Conservation (phyloP, 2,797 vertebrate species). For the Ispidina picta region DNA sequence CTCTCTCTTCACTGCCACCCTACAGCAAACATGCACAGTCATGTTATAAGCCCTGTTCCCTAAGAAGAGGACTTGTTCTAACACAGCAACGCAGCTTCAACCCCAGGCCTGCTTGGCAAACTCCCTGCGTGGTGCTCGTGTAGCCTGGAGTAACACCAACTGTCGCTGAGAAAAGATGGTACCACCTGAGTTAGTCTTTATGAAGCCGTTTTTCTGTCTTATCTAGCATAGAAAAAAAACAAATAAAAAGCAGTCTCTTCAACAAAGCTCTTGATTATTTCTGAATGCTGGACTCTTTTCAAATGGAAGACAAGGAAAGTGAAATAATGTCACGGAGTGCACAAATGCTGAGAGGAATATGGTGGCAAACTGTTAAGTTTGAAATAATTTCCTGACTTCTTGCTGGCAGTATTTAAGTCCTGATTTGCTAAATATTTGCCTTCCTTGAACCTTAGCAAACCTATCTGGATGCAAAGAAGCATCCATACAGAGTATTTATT, state of each 20-base stretch:
- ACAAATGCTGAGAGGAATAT: not conserved
- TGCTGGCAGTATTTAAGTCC: not conserved
- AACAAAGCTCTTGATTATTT: not conserved
- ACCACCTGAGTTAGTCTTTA: not conserved
- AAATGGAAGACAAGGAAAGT: not conserved
- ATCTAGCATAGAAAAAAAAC: not conserved
- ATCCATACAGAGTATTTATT: not conserved
- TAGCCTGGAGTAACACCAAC: fast-evolving
- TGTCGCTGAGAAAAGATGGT: fast-evolving
- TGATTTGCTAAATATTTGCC: not conserved
- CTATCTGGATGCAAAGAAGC: not conserved
- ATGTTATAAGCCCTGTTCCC: fast-evolving
- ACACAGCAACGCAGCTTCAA: not conserved
- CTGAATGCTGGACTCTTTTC: not conserved
- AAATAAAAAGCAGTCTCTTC: not conserved
- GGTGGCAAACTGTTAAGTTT: not conserved
- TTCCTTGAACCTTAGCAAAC: not conserved
- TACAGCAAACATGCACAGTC: fast-evolving
- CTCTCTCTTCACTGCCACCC: not conserved
- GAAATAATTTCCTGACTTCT: not conserved
- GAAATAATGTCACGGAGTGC: not conserved
- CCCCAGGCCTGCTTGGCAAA: too few relatives aligned
- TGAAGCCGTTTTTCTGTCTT: not conserved
- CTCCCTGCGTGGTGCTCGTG: fast-evolving
- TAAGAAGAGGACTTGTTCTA: not conserved